Percentiles rank a stretch among this genome's conserved stretches.
These are phyloP conservation scores for Ammodytes marinus DNA, from an alignment of 2,113 vertebrate genomes.

Conservation along the genomic window DNA sequence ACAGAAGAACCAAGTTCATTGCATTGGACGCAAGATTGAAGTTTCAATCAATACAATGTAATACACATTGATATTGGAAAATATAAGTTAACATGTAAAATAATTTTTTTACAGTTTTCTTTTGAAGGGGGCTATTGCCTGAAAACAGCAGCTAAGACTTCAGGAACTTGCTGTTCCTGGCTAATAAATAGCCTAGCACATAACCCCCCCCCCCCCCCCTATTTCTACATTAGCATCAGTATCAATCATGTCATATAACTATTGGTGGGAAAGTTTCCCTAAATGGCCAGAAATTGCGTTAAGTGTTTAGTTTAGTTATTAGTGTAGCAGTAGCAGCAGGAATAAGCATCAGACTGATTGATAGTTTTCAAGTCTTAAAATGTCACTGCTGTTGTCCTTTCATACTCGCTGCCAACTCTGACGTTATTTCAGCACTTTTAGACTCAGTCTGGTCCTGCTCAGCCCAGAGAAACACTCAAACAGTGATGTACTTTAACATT, in stretches of 20 bases:
- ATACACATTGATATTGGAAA: too few relatives aligned
- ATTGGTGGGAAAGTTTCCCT: not conserved
- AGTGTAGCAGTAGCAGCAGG: not conserved
- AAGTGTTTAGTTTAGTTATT: too few relatives aligned
- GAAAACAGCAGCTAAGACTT: too few relatives aligned
- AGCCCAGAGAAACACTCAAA: conserved; percentile 3
- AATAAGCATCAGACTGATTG: conserved; percentile 1
- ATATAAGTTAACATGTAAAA: too few relatives aligned
- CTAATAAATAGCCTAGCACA: too few relatives aligned
- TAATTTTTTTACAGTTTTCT: too few relatives aligned
- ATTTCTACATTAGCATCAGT: not conserved
- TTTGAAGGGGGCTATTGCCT: too few relatives aligned
- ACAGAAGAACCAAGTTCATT: too few relatives aligned
- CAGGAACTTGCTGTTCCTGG: too few relatives aligned
- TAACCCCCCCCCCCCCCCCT: too few relatives aligned
- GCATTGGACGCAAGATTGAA: too few relatives aligned
- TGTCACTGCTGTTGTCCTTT: not conserved
- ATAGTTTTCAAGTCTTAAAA: not conserved
- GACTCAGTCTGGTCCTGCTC: not conserved
- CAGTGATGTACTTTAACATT: not conserved
- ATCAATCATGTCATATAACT: not conserved
- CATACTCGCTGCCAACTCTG: not conserved
- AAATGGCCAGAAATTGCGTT: not conserved
- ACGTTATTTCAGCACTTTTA: not conserved
- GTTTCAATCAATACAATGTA: too few relatives aligned